Percentiles rank a stretch among this genome's conserved stretches.
Conservation (phyloP, 2,113 vertebrate genomes). For the Sphaerodactylus townsendi region DNA sequence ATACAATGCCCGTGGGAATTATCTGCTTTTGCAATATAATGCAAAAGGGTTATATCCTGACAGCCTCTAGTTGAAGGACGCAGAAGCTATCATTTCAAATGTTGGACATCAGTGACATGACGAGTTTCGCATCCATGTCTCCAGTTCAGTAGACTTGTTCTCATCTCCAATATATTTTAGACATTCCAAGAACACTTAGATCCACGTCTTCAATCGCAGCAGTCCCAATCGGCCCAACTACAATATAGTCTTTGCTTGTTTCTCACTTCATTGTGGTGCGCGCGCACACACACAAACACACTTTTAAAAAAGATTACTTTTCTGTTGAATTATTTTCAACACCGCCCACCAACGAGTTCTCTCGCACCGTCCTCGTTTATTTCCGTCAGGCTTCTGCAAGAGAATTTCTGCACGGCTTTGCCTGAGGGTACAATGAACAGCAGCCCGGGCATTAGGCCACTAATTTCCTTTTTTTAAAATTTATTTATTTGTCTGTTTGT, state of each 20-base stretch:
- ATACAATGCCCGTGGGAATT: background rate
- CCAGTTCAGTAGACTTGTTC: rapidly evolving
- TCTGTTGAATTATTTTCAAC: constrained; percentile 9
- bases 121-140: background rate
- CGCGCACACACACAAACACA: background rate
- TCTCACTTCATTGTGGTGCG: background rate
- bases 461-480: no score
- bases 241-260: constrained; percentile 34
- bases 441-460: no score
- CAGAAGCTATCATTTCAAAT: background rate
- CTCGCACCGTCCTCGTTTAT: background rate
- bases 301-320: constrained; percentile 13
- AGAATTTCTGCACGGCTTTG: background rate
- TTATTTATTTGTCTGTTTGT: no score
- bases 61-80: background rate
- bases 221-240: constrained; percentile 9
- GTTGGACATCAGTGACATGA: background rate
- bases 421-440: constrained; percentile 4
- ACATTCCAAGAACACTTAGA: constrained; percentile 1
- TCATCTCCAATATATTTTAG: rapidly evolving
- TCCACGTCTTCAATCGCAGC: background rate
- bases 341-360: background rate
- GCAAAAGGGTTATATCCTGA: background rate
- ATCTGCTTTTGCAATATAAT: background rate
- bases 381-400: background rate